Evolutionary conservation across 2,888 invertebrate species (phyloP).

Genomic region (Bruchidius siliquastri): DNA sequence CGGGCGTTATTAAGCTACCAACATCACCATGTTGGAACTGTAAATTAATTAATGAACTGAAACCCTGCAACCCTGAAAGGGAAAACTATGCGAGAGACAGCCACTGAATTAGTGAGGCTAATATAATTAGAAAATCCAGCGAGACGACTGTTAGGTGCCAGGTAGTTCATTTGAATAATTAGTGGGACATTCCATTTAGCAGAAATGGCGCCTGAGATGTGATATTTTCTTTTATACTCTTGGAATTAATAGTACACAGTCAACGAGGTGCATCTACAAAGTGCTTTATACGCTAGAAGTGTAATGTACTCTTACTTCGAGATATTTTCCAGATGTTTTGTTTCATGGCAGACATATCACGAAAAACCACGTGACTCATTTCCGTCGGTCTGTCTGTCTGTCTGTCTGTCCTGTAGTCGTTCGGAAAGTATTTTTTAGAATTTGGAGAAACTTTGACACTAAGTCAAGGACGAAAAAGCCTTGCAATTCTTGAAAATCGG

Average conservation of each 20-base stretch:
- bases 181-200: slow-evolving; percentile 11
- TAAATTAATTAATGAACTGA: background rate
- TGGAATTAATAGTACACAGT: background rate
- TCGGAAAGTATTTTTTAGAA: too few relatives aligned
- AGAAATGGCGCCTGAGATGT: slow-evolving; percentile 6
- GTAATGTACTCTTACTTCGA: too few relatives aligned
- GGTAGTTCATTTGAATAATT: slow-evolving; percentile 13
- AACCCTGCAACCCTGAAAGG: background rate
- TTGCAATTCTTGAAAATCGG: too few relatives aligned
- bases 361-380: too few relatives aligned
- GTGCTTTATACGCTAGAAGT: too few relatives aligned
- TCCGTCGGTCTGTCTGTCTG: too few relatives aligned
- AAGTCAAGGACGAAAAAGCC: too few relatives aligned
- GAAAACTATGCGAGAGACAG: background rate
- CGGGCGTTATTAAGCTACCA: too few relatives aligned
- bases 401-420: too few relatives aligned
- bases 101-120: background rate
- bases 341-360: too few relatives aligned
- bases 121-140: slow-evolving; percentile 2
- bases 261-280: background rate
- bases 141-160: slow-evolving; percentile 1
- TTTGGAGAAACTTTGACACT: too few relatives aligned
- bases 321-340: too few relatives aligned
- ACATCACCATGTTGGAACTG: background rate
- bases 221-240: background rate